These are phyloP conservation scores for Misgurnus mizolepis DNA, from an alignment of 2,113 vertebrate species.

Conservation along the genomic window DNA sequence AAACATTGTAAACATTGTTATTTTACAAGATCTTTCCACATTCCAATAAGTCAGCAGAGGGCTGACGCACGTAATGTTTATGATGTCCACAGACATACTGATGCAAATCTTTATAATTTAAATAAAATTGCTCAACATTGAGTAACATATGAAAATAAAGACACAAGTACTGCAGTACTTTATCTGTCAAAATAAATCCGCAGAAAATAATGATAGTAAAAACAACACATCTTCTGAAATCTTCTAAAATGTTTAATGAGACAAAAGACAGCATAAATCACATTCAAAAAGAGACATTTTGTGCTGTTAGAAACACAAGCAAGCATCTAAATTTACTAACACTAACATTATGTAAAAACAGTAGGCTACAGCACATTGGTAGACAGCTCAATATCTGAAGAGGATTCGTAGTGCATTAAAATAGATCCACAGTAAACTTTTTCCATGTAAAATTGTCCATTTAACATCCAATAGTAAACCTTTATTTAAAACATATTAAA, in stretches of 20 bases:
- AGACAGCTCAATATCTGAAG: neutral
- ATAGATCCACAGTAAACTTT: neutral
- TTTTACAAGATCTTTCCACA: too few relatives aligned
- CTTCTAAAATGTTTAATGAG: neutral
- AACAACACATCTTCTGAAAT: neutral
- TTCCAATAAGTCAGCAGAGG: too few relatives aligned
- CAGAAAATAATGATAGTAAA: too few relatives aligned
- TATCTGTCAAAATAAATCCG: too few relatives aligned
- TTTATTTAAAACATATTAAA: neutral
- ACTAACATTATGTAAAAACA: conserved; percentile 18
- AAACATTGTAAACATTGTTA: too few relatives aligned
- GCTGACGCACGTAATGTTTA: too few relatives aligned
- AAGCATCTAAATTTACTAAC: neutral
- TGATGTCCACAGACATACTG: too few relatives aligned
- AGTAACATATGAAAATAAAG: too few relatives aligned
- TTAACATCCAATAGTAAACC: neutral
- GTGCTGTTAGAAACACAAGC: neutral
- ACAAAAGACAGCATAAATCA: neutral
- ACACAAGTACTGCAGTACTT: too few relatives aligned
- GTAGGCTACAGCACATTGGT: conserved; percentile 33
- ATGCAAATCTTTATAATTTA: too few relatives aligned
- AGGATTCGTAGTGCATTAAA: neutral
- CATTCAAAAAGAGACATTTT: neutral
- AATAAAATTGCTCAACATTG: too few relatives aligned
- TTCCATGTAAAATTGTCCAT: neutral